phyloP scores from a whole-genome alignment of 2,113 vertebrate species.

The Vimba vimba region DNA sequence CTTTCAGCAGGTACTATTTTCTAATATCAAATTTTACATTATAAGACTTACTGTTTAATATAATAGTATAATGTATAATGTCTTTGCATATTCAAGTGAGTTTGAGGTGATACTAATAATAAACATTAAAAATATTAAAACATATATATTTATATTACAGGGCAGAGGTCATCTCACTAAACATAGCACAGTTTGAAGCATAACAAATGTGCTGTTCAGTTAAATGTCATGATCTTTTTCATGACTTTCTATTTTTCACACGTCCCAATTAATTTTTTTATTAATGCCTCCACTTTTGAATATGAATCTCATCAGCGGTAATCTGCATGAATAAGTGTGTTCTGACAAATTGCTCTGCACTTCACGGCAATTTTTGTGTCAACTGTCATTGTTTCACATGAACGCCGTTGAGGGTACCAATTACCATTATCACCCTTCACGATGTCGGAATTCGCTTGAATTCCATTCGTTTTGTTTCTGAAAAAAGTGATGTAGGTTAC shows the following conservation, averaged over 20 bases:
- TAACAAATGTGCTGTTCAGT: not conserved
- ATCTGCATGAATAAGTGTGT: constrained; percentile 74
- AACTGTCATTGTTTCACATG: constrained; percentile 73
- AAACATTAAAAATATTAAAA: too few species aligned
- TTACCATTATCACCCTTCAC: constrained; percentile 69
- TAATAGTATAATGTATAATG: not conserved
- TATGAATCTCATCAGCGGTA: constrained; percentile 72
- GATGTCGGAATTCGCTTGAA: constrained; percentile 45
- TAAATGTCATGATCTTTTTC: constrained; percentile 15
- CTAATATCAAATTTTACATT: not conserved
- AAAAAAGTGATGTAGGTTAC: constrained; percentile 37
- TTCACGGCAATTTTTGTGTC: constrained; percentile 80
- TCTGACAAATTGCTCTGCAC: constrained; percentile 76
- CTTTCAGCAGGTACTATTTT: not conserved
- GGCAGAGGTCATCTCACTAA: constrained; percentile 7
- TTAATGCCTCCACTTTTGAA: constrained; percentile 61
- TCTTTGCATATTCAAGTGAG: not conserved
- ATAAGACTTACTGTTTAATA: not conserved
- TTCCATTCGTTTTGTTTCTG: constrained; percentile 50
- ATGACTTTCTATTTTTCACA: constrained; percentile 24
- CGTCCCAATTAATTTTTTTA: constrained; percentile 14
- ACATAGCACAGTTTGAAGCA: not conserved
- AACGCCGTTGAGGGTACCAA: constrained; percentile 73
- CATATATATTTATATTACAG: not conserved
- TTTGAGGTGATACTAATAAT: not conserved